These are phyloP conservation scores for Cecidostiba fungosa DNA, from an alignment of 2,888 invertebrate species.

Conservation along the genomic window DNA sequence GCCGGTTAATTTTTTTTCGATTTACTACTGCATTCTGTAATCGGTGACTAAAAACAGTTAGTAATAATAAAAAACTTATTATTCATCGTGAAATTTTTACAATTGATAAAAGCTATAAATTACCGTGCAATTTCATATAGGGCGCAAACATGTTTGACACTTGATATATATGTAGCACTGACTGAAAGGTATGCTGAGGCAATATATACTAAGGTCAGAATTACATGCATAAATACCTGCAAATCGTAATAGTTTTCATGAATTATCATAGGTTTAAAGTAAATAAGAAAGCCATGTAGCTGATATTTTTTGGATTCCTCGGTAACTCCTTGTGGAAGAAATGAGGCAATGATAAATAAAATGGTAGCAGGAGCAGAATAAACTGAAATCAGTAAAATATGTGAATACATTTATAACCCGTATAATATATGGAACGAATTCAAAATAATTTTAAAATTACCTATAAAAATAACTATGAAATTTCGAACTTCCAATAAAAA, in stretches of 20 bases:
- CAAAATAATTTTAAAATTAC: neutral
- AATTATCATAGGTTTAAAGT: too few species aligned
- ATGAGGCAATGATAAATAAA: neutral
- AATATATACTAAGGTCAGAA: too few species aligned
- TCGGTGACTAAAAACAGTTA: neutral
- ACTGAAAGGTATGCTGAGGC: neutral
- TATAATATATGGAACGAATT: too few species aligned
- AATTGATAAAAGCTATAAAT: neutral
- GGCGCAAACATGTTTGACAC: neutral
- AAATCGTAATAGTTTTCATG: too few species aligned
- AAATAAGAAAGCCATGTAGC: neutral
- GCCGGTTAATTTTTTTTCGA: too few species aligned
- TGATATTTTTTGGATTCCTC: neutral
- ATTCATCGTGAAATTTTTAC: neutral
- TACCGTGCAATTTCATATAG: neutral
- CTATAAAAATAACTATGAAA: neutral
- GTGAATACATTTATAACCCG: too few species aligned
- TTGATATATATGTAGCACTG: neutral
- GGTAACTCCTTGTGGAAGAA: neutral
- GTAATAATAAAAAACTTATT: neutral
- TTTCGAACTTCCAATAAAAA: neutral
- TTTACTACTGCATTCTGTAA: too few species aligned
- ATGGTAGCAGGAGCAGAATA: neutral
- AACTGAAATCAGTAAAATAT: neutral
- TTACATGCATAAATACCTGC: neutral